phyloP scores from a whole-genome alignment of 1,140 invertebrate genomes.

The Pseudomyrmex concolor region DNA sequence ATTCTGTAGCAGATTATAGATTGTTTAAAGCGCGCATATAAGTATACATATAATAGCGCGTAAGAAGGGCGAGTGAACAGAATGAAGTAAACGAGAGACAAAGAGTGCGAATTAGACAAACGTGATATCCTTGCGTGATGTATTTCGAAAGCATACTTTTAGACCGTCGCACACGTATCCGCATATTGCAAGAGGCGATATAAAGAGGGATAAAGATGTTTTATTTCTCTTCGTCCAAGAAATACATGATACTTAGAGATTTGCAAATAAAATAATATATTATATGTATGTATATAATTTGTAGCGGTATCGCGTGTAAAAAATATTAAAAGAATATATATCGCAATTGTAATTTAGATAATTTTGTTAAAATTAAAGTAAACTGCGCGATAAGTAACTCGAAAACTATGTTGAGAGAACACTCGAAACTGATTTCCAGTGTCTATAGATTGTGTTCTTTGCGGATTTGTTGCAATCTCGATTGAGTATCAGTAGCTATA shows the following conservation, averaged over 20 bases:
- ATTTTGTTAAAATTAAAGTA: not conserved
- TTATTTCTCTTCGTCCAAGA: not conserved
- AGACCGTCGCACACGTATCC: conserved; percentile 29
- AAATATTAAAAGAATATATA: not conserved
- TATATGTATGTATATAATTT: conserved; percentile 14
- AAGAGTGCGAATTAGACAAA: conserved; percentile 17
- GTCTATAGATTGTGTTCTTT: not conserved
- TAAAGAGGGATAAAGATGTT: not conserved
- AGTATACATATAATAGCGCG: conserved; percentile 66
- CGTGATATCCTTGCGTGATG: conserved; percentile 29
- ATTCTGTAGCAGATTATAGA: conserved; percentile 15
- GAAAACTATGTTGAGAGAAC: not conserved
- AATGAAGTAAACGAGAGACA: conserved; percentile 5
- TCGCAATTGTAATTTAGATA: not conserved
- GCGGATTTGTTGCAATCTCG: not conserved
- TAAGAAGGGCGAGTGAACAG: conserved; percentile 33
- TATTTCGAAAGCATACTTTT: conserved; percentile 47
- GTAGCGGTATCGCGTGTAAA: not conserved
- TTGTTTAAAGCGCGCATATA: conserved; percentile 40
- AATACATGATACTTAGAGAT: conserved; percentile 4
- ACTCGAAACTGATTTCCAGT: not conserved
- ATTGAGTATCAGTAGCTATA: no score
- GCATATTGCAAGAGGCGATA: not conserved
- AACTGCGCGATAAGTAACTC: not conserved
- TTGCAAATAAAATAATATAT: not conserved